Base-by-base conservation (phyloP, 2,888 invertebrate species). In the Ophion obscuratus region DNA sequence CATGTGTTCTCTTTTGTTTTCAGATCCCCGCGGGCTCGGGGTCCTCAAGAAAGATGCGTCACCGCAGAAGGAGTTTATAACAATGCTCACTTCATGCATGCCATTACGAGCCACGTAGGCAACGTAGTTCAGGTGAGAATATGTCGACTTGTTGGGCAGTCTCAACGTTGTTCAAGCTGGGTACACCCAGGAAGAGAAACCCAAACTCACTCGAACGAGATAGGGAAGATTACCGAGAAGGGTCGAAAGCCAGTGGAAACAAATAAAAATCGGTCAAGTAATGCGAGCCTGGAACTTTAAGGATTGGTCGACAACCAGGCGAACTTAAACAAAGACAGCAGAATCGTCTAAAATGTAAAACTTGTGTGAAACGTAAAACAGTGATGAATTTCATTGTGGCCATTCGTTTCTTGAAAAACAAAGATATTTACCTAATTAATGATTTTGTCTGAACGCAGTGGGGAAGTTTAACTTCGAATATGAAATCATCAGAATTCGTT, bases 1-100 rank as follows among this genome's bases (percentile, higher is more conserved):
- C 59, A 67, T 77, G 0, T 20, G 20, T 67, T 10, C 64, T 36
- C 59, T 40, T 17, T 74, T 7, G 66, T 64, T 90, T 90, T 10
- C 93, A 97, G 97, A 95, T 96, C 96, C 90, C 96, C 96, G 89
- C 96, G 97, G 92, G 95, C 96, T 90, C 93, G 94, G 89, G 93
- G 93, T 57, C 92, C 93, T 14, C 94, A 93, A 84, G 95, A 95
- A 83, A 96, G 97, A 91, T 94, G 95, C 66, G 95, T 97, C 89
- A 95, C 96, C 88, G 96, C 97, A 24, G 98, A 98, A 93, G 98
- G 98, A 87, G 97, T 98, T 80, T 98, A 98, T 94, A 97, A 96
- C 92, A 98, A 98, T 95, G 96, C 97, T 88, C 96, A 97, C 94
- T 98, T 98, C 94, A 98, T 98, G 97, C 97, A 98, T 95, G 97